A percentile compares a stretch with the other conserved stretches of the same genome.
phyloP scores from a whole-genome alignment of 1,140 invertebrate species.

The Heliconius hewitsoni region DNA sequence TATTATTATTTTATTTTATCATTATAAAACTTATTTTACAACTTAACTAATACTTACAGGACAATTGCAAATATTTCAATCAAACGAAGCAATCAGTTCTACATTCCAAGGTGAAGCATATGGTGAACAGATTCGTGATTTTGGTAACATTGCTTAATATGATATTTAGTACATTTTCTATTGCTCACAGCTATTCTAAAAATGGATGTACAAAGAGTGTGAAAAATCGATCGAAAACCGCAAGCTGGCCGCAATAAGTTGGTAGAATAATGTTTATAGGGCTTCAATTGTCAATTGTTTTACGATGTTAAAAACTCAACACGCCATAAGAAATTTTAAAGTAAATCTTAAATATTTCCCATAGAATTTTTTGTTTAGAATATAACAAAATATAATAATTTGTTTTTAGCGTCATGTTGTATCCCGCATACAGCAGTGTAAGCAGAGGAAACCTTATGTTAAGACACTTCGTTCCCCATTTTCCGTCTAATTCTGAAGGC shows the following conservation, averaged over 20 bases:
- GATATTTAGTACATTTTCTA: neutral
- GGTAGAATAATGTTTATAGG: neutral
- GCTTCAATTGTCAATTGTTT: neutral
- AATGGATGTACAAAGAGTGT: neutral
- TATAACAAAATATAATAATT: neutral
- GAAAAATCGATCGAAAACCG: conserved; percentile 30
- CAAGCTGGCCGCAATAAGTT: conserved; percentile 18
- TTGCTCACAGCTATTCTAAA: neutral
- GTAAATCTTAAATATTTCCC: neutral
- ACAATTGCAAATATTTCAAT: conserved; percentile 59
- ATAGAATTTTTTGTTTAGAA: neutral
- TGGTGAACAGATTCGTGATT: conserved; percentile 72
- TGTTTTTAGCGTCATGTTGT: neutral
- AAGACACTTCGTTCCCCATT: no score
- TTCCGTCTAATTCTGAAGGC: no score
- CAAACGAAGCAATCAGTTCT: conserved; percentile 69
- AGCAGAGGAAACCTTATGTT: no score
- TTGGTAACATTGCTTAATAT: conserved; percentile 51
- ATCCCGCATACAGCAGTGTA: no score
- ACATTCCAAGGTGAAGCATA: conserved; percentile 75
- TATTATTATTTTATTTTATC: neutral
- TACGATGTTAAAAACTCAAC: neutral
- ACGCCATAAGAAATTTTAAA: neutral
- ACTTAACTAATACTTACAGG: conserved; percentile 46
- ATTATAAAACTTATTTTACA: neutral